These are phyloP conservation scores for Parasteatoda lunata DNA, from an alignment of 2,888 invertebrate genomes.

Conservation along the genomic window DNA sequence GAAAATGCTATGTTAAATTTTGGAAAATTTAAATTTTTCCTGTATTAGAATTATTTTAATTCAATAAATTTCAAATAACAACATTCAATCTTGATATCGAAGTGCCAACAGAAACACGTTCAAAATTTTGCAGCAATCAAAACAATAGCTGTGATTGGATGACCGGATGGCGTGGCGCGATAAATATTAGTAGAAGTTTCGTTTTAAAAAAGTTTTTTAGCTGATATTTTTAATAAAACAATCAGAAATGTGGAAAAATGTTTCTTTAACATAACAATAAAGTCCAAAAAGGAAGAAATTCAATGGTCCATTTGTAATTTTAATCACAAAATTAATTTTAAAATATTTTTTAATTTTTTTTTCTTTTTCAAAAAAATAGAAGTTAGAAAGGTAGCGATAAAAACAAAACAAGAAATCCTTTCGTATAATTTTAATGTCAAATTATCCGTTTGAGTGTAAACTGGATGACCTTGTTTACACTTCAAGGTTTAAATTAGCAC, in stretches of 20 bases:
- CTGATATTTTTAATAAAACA: too few species aligned
- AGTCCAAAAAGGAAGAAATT: not conserved
- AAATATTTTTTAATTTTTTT: not conserved
- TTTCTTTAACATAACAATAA: too few species aligned
- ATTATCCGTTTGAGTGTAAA: slow-evolving; percentile 5
- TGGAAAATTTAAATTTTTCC: not conserved
- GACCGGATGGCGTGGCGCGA: too few species aligned
- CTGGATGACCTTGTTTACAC: slow-evolving; percentile 63
- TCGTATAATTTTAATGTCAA: slow-evolving; percentile 4
- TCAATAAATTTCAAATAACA: not conserved
- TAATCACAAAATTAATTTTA: not conserved
- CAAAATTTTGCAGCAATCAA: too few species aligned
- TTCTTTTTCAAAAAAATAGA: not conserved
- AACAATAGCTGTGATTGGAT: too few species aligned
- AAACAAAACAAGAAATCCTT: not conserved
- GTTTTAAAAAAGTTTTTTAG: too few species aligned
- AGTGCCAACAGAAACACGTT: too few species aligned
- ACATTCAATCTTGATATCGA: not conserved
- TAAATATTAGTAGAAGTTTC: too few species aligned
- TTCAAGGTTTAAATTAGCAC: slow-evolving; percentile 28
- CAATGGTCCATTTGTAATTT: not conserved
- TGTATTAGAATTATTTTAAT: not conserved
- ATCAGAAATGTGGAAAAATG: too few species aligned
- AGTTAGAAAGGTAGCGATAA: not conserved
- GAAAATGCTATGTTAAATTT: not conserved